phyloP scores from a whole-genome alignment of 2,797 vertebrate species.

The Vespertilio murinus region DNA sequence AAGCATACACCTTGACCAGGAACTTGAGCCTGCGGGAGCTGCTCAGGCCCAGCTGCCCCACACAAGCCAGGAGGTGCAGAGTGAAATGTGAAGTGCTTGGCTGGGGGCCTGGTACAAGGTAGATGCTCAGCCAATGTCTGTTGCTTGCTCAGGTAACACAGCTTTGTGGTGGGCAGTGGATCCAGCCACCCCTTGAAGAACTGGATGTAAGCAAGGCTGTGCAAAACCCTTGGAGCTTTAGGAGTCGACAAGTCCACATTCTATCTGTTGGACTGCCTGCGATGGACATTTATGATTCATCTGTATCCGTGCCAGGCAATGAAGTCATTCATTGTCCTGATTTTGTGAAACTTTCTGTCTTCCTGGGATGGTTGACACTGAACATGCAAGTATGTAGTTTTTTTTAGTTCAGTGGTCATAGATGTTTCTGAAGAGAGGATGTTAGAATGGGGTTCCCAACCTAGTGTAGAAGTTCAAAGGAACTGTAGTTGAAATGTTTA shows the following conservation, averaged over 20 bases:
- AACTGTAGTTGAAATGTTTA: not conserved
- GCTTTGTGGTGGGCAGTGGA: not conserved
- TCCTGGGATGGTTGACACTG: not conserved
- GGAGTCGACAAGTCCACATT: constrained; percentile 18
- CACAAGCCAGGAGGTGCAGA: not conserved
- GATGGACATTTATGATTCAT: not conserved
- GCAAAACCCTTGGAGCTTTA: constrained; percentile 28
- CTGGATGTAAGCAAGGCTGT: not conserved
- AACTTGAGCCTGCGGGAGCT: not conserved
- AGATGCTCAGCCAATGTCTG: not conserved
- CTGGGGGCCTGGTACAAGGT: not conserved
- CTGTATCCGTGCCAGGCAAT: not conserved
- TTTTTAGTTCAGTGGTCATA: not conserved
- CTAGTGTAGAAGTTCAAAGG: not conserved
- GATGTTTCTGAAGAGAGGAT: not conserved
- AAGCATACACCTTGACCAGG: not conserved
- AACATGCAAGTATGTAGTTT: not conserved
- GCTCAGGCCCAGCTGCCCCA: not conserved
- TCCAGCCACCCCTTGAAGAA: constrained; percentile 11
- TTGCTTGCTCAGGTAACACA: not conserved
- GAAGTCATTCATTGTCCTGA: not conserved
- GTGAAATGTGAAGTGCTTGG: not conserved
- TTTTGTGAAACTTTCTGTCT: not conserved
- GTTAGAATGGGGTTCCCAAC: not conserved
- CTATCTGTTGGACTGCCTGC: not conserved